phyloP scores from a whole-genome alignment of 2,797 vertebrate genomes.

The Sebastes dallii region DNA sequence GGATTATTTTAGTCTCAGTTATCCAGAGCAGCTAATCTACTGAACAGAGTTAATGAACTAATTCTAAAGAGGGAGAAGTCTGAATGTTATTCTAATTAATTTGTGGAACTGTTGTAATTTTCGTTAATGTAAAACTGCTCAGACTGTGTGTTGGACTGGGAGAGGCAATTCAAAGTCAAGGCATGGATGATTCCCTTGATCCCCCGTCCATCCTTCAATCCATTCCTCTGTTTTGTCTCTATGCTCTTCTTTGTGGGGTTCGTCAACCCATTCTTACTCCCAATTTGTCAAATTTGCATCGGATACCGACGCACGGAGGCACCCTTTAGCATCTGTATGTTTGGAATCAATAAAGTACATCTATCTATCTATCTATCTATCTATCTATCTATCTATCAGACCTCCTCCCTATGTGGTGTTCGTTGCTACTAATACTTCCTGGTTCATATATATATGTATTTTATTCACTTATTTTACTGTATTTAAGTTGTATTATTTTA shows the following conservation, averaged over 20 bases:
- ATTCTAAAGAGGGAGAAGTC: constrained; percentile 10
- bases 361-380: too few species aligned
- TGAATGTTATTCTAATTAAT: constrained; percentile 40
- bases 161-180: constrained; percentile 12
- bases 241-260: neutral
- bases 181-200: constrained; percentile 7
- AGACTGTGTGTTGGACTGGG: neutral
- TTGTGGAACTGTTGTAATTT: constrained; percentile 7
- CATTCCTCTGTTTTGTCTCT: neutral
- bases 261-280: too few species aligned
- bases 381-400: too few species aligned
- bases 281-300: accelerated
- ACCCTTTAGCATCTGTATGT: too few species aligned
- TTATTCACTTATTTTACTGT: too few species aligned
- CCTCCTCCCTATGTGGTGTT: too few species aligned
- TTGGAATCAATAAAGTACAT: too few species aligned
- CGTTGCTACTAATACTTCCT: too few species aligned
- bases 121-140: constrained; percentile 6
- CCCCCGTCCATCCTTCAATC: neutral
- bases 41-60: constrained; percentile 32
- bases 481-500: too few species aligned
- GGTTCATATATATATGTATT: too few species aligned
- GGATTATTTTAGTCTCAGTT: constrained; percentile 48
- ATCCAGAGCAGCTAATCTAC: constrained; percentile 39
- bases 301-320: too few species aligned